Conservation (phyloP, 2,888 invertebrate species). For the Drosophila picticornis region DNA sequence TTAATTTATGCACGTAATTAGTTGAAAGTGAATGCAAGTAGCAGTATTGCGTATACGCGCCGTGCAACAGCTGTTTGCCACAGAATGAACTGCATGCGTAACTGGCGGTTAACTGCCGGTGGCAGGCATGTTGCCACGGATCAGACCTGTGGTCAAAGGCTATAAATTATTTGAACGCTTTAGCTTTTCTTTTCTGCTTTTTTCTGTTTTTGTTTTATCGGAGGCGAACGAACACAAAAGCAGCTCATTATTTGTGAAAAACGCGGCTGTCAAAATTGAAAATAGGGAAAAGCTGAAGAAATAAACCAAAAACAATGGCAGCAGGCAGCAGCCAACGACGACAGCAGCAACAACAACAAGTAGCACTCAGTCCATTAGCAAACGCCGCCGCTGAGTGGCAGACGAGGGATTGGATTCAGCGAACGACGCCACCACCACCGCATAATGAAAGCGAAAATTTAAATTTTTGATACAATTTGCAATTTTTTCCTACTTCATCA, state of each 20-base stretch:
- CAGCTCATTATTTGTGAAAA: conserved; percentile 81
- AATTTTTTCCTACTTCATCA: conserved; percentile 77
- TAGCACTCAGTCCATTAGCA: conserved; percentile 61
- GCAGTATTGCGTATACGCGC: conserved; percentile 55
- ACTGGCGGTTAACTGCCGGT: conserved; percentile 1
- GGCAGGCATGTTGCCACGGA: neutral
- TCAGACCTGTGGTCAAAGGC: conserved; percentile 47
- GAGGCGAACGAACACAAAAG: conserved; percentile 49
- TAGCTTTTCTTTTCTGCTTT: conserved; percentile 25
- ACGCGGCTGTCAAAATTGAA: conserved; percentile 80
- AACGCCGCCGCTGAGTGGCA: conserved; percentile 51
- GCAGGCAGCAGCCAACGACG: conserved; percentile 26
- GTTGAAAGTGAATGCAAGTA: conserved; percentile 65
- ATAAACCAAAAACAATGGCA: conserved; percentile 69
- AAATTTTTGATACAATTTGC: conserved; percentile 83
- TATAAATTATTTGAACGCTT: conserved; percentile 67
- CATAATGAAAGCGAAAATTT: conserved; percentile 82
- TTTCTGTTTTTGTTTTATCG: neutral
- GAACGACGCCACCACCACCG: conserved; percentile 51
- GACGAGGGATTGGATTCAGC: conserved; percentile 41
- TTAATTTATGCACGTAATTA: conserved; percentile 72
- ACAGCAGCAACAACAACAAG: conserved; percentile 28
- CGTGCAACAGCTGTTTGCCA: conserved; percentile 24
- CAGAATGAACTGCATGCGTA: conserved; percentile 40
- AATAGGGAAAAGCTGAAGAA: conserved; percentile 69